A percentile compares a stretch with the other conserved stretches of the same genome.
Conservation (phyloP, 1,140 invertebrate genomes). For the Euura lappo region DNA sequence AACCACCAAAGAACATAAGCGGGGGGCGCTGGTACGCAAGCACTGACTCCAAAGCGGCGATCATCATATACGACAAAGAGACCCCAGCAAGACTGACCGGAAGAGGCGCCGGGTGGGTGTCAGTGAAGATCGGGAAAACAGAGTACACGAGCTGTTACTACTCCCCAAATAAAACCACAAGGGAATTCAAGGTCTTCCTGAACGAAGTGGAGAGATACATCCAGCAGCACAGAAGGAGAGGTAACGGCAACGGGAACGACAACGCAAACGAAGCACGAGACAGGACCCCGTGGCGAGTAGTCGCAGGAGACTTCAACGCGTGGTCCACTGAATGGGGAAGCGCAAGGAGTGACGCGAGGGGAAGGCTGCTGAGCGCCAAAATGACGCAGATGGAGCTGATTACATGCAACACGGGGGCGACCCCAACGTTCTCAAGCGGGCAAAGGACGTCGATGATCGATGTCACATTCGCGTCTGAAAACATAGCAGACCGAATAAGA, state of each 20-base stretch:
- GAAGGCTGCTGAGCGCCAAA: neutral
- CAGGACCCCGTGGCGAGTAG: neutral
- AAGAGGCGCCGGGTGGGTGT: neutral
- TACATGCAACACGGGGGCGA: neutral
- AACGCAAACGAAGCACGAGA: too few species aligned
- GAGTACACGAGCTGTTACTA: constrained; percentile 20
- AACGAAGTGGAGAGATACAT: neutral
- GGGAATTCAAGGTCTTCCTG: neutral
- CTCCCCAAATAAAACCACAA: constrained; percentile 16
- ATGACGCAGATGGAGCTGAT: neutral
- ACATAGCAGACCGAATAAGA: neutral
- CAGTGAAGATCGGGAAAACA: neutral
- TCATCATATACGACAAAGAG: neutral
- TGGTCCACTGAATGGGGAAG: constrained; percentile 31
- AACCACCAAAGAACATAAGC: neutral
- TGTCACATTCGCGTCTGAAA: neutral
- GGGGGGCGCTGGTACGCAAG: neutral
- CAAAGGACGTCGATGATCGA: neutral
- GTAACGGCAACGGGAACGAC: neutral
- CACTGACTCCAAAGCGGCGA: neutral
- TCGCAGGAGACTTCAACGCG: constrained; percentile 38
- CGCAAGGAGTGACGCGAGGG: neutral
- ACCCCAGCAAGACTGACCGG: neutral
- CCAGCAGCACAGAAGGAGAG: constrained; percentile 2
- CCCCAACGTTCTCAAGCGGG: neutral